Conservation (phyloP, 2,888 invertebrate species). For the Eupeodes latifasciatus region DNA sequence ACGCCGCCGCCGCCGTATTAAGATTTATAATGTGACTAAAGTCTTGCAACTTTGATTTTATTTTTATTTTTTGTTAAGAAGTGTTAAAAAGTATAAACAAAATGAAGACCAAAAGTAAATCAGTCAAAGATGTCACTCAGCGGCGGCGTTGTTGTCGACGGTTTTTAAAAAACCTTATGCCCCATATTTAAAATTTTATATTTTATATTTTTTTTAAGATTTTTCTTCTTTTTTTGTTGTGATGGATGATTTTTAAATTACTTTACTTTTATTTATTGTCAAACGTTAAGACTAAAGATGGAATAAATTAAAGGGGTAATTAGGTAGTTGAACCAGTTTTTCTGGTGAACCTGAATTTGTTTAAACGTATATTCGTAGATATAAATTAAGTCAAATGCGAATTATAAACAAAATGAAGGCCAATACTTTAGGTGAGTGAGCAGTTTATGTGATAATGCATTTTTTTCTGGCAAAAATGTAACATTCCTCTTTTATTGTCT, state of each 20-base stretch:
- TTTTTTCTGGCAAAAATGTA: no score
- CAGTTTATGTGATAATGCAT: constrained; percentile 45
- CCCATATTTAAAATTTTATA: no score
- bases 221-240: neutral
- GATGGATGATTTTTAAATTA: constrained; percentile 46
- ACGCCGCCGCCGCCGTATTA: no score
- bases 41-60: neutral
- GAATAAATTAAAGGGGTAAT: constrained; percentile 46
- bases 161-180: neutral
- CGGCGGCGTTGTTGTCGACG: neutral
- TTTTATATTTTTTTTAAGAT: neutral
- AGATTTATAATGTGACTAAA: neutral
- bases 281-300: constrained; percentile 26
- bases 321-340: constrained; percentile 40
- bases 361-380: neutral
- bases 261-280: constrained; percentile 38
- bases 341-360: constrained; percentile 4
- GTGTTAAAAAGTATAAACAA: neutral
- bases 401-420: no score
- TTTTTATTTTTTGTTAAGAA: neutral
- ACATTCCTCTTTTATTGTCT: no score
- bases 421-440: constrained; percentile 5
- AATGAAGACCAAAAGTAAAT: constrained; percentile 26
- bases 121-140: constrained; percentile 36
- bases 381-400: constrained; percentile 5